Conservation (phyloP, 2,797 vertebrate genomes). For the Holocentrus rufus region DNA sequence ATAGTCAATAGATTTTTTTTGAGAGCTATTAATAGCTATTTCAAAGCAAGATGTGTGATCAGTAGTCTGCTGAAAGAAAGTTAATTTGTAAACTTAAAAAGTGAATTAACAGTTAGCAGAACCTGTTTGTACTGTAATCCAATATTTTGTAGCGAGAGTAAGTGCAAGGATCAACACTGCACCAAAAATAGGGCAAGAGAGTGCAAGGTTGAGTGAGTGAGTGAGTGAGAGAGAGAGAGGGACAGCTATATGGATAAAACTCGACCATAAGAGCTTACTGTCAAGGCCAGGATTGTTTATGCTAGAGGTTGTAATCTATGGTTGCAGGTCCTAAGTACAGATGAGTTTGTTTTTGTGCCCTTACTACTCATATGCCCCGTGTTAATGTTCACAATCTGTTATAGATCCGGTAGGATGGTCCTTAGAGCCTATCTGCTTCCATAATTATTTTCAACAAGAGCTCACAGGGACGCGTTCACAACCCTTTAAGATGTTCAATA, state of each 20-base stretch:
- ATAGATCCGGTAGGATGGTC: slow-evolving; percentile 1
- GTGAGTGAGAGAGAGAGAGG: background rate
- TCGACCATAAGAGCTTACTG: slow-evolving; percentile 24
- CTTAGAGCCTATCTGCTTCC: background rate
- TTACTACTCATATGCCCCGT: background rate
- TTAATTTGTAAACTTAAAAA: slow-evolving; percentile 34
- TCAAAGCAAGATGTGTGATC: background rate
- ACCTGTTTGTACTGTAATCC: slow-evolving; percentile 34
- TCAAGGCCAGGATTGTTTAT: background rate
- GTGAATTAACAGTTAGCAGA: slow-evolving; percentile 35
- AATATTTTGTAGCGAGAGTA: slow-evolving; percentile 34
- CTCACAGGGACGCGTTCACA: background rate
- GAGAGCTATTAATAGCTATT: background rate
- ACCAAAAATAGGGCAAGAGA: slow-evolving; percentile 50
- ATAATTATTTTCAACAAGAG: background rate
- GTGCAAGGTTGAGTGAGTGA: no score
- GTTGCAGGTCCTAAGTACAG: no score
- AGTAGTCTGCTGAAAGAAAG: background rate
- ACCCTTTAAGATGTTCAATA: no score
- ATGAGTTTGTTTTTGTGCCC: background rate
- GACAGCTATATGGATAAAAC: slow-evolving; percentile 16
- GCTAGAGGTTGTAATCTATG: background rate
- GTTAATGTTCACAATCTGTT: background rate
- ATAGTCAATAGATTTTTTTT: background rate
- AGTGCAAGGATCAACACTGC: slow-evolving; percentile 6